Conservation (phyloP, 2,888 invertebrate genomes). For the Epinotia nisella region DNA sequence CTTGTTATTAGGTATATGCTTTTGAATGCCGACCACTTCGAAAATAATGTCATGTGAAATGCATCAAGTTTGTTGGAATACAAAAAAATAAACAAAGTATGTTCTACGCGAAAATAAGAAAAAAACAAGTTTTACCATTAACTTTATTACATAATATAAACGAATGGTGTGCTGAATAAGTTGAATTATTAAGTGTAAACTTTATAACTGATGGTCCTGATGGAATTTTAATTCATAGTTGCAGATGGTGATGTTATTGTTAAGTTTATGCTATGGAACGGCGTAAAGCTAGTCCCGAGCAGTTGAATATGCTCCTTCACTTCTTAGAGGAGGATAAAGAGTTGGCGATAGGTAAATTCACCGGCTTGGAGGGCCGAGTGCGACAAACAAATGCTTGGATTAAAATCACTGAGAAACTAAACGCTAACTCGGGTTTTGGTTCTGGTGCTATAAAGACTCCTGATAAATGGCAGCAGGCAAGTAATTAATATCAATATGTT, state of each 20-base stretch:
- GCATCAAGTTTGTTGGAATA: constrained; percentile 26
- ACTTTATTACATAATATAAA: background rate
- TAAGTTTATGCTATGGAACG: constrained; percentile 52
- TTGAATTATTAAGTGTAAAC: background rate
- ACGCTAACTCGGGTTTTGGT: constrained; percentile 68
- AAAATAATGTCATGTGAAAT: constrained; percentile 22
- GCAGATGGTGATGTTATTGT: constrained; percentile 20
- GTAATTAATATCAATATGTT: constrained; percentile 11
- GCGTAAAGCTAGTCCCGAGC: constrained; percentile 71
- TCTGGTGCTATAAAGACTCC: constrained; percentile 71
- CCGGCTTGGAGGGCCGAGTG: constrained; percentile 64
- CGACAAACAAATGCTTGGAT: constrained; percentile 70
- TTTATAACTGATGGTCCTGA: background rate
- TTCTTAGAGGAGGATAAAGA: constrained; percentile 69
- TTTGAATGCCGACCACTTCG: background rate
- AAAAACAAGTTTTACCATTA: constrained; percentile 1
- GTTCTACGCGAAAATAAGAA: constrained; percentile 17
- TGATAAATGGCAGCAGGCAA: constrained; percentile 72
- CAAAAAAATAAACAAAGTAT: constrained; percentile 19
- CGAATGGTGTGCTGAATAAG: background rate
- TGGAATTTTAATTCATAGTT: constrained; percentile 25
- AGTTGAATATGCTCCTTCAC: constrained; percentile 67
- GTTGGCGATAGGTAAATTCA: constrained; percentile 67
- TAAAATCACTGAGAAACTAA: constrained; percentile 69
- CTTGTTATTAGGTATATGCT: background rate